phyloP scores from a whole-genome alignment of 2,797 vertebrate species.

The Sebastolobus alascanus region DNA sequence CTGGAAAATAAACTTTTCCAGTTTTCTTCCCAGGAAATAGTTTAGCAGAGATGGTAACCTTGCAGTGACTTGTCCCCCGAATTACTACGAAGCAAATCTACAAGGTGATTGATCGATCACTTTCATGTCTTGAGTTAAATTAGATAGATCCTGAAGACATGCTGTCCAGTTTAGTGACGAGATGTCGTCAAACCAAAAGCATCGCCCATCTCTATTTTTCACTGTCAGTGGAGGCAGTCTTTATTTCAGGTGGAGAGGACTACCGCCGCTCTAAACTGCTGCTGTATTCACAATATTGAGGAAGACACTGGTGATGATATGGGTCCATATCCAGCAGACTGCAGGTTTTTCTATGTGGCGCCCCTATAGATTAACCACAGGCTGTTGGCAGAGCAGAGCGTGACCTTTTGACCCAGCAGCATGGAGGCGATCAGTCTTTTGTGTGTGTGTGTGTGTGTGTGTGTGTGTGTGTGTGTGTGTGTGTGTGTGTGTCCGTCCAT shows the following conservation, averaged over 20 bases:
- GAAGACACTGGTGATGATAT: neutral
- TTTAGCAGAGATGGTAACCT: neutral
- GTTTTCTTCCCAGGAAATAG: neutral
- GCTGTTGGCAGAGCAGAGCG: neutral
- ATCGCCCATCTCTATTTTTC: neutral
- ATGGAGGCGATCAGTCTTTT: neutral
- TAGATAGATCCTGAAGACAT: neutral
- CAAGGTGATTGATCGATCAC: neutral
- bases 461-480: conserved; percentile 10
- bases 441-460: neutral
- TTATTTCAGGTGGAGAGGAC: neutral
- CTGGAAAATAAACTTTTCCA: neutral
- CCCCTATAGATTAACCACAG: conserved; percentile 15
- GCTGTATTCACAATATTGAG: neutral
- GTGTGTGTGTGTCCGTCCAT: neutral
- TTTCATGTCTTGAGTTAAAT: neutral
- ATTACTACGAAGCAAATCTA: neutral
- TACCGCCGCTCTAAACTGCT: neutral
- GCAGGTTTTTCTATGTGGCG: neutral
- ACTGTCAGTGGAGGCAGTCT: neutral
- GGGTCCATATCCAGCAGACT: neutral
- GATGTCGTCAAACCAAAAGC: neutral
- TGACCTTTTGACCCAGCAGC: conserved; percentile 29
- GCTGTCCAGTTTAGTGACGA: neutral
- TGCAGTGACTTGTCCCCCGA: neutral